phyloP scores from a whole-genome alignment of 2,113 vertebrate genomes.

The Balaeniceps rex region DNA sequence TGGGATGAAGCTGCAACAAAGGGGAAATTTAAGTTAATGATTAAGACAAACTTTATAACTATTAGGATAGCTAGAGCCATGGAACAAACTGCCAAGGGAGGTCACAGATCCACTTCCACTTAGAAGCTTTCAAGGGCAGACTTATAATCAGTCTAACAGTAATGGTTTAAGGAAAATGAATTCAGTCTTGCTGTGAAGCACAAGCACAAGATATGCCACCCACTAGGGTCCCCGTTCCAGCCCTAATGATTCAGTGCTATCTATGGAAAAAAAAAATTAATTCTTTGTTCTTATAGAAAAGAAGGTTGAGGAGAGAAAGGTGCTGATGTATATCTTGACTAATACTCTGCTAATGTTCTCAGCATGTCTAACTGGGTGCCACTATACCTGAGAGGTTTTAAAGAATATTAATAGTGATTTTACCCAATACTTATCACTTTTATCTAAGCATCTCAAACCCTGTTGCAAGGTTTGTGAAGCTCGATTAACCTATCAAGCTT shows the following conservation, averaged over 20 bases:
- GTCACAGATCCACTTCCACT: slow-evolving; percentile 43
- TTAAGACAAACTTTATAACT: slow-evolving; percentile 67
- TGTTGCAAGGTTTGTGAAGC: neutral
- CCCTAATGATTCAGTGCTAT: neutral
- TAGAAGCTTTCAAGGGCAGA: slow-evolving; percentile 50
- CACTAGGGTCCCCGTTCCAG: neutral
- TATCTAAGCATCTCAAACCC: neutral
- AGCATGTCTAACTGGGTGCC: neutral
- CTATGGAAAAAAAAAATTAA: neutral
- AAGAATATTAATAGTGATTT: neutral
- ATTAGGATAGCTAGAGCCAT: slow-evolving; percentile 45
- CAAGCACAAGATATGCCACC: neutral
- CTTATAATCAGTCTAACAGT: slow-evolving; percentile 37
- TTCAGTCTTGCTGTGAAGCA: slow-evolving; percentile 37
- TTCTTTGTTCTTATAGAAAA: neutral
- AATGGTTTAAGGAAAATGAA: slow-evolving; percentile 61
- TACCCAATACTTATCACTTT: neutral
- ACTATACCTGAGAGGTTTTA: neutral
- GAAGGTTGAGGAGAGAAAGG: neutral
- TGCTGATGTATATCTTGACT: neutral
- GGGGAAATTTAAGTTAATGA: slow-evolving; percentile 64
- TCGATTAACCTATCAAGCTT: neutral
- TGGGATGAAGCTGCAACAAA: slow-evolving; percentile 49
- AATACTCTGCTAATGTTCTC: neutral
- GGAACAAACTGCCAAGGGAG: slow-evolving; percentile 52